These are phyloP conservation scores for Hydraecia micacea DNA, from an alignment of 2,888 invertebrate genomes.

Conservation along the genomic window DNA sequence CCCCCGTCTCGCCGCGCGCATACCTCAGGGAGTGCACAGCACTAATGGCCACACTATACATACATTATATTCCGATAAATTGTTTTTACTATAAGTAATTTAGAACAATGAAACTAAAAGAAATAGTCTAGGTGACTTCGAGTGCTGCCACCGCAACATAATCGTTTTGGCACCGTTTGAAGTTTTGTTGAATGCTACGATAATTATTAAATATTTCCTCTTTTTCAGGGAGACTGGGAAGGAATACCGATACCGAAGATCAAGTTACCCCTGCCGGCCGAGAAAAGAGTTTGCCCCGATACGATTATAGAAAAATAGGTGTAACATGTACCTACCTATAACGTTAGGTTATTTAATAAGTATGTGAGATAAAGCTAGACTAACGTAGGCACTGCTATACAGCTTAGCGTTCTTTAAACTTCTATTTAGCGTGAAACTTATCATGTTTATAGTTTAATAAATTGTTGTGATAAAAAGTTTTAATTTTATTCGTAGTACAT, in stretches of 20 bases:
- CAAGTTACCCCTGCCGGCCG: constrained; percentile 84
- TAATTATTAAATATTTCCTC: background rate
- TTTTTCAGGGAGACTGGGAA: constrained; percentile 90
- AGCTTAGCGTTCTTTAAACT: background rate
- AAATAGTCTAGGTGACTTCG: background rate
- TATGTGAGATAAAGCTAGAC: background rate
- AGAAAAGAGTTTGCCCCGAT: constrained; percentile 80
- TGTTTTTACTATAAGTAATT: background rate
- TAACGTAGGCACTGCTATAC: constrained; percentile 6
- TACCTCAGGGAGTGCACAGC: too few relatives aligned
- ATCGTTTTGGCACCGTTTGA: background rate
- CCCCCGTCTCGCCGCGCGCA: too few relatives aligned
- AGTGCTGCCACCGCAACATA: background rate
- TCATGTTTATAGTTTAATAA: constrained; percentile 2
- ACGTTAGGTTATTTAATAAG: background rate
- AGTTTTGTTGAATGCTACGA: too few relatives aligned
- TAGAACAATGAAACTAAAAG: background rate
- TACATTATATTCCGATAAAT: background rate
- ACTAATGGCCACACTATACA: too few relatives aligned
- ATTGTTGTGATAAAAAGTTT: constrained; percentile 47
- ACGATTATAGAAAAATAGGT: constrained; percentile 43
- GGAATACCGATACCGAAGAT: constrained; percentile 89
- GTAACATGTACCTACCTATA: background rate
- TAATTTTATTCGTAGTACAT: constrained; percentile 8
- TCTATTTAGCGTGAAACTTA: constrained; percentile 20